phyloP scores from a whole-genome alignment of 2,797 vertebrate species.

The Pyrocephalus nanus region DNA sequence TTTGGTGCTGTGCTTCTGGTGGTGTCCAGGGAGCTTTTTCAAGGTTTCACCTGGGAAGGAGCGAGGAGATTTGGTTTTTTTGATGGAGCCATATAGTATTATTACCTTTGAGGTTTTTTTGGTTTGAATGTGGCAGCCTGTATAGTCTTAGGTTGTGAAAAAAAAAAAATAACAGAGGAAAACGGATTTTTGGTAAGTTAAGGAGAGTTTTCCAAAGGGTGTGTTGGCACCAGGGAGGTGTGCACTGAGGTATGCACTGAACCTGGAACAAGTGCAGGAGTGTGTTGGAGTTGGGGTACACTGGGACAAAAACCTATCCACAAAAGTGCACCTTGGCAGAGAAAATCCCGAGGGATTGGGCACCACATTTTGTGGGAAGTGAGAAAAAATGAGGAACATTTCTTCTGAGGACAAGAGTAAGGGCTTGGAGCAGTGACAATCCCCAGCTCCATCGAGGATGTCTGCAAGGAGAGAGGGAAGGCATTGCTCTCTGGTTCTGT shows the following conservation, averaged over 20 bases:
- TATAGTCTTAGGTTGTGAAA: not conserved
- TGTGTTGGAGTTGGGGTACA: not conserved
- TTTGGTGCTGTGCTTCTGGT: not conserved
- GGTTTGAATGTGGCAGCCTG: not conserved
- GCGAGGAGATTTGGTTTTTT: not conserved
- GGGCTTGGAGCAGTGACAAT: not conserved
- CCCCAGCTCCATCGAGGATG: accelerated
- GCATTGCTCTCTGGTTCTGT: accelerated
- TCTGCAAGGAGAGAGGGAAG: not conserved
- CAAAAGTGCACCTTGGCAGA: no score
- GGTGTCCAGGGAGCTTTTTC: not conserved
- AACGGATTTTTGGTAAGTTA: not conserved
- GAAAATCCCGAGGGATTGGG: no score
- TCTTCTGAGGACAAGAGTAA: not conserved
- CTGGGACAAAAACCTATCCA: not conserved
- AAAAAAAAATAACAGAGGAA: not conserved
- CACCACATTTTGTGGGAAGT: no score
- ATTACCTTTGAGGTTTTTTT: no score
- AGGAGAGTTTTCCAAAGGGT: not conserved
- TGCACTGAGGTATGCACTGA: not conserved
- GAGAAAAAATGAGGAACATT: no score
- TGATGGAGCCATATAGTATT: not conserved
- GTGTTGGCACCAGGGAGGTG: not conserved
- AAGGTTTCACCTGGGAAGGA: not conserved
- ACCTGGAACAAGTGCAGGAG: not conserved